Evolutionary conservation across 1,140 invertebrate genomes (phyloP).

Genomic region (Metaphire vulgaris): DNA sequence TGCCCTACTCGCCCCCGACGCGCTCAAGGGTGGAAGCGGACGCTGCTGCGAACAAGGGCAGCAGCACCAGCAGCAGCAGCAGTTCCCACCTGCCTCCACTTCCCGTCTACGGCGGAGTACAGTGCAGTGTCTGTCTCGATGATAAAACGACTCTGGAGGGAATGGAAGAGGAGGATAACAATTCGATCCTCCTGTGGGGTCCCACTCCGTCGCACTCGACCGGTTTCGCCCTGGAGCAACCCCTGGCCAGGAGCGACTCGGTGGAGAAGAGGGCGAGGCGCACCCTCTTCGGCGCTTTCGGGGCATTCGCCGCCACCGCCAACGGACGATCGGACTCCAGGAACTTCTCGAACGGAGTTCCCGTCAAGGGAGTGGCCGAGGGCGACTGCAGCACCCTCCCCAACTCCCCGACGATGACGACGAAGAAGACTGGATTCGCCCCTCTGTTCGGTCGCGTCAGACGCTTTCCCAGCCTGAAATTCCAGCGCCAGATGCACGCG

Average conservation of each 20-base stretch:
- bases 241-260: neutral
- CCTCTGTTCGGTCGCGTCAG: conserved; percentile 23
- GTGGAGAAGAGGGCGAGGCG: neutral
- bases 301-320: no score
- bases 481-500: conserved; percentile 42
- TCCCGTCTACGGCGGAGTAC: neutral
- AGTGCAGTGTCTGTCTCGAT: neutral
- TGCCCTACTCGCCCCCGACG: neutral
- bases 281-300: neutral
- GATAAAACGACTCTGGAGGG: neutral
- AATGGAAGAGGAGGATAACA: neutral
- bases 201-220: neutral
- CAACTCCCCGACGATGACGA: conserved; percentile 14
- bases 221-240: neutral
- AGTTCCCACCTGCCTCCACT: neutral
- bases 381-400: conserved; percentile 18
- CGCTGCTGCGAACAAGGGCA: neutral
- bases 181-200: neutral
- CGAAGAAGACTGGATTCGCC: neutral
- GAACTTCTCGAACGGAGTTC: neutral
- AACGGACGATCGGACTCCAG: neutral
- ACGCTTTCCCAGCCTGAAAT: conserved; percentile 47
- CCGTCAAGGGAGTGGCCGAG: neutral
- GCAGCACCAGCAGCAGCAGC: neutral
- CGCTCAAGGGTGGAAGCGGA: no score